Base-by-base conservation (phyloP, 2,113 vertebrate species). In the Geococcyx californianus region DNA sequence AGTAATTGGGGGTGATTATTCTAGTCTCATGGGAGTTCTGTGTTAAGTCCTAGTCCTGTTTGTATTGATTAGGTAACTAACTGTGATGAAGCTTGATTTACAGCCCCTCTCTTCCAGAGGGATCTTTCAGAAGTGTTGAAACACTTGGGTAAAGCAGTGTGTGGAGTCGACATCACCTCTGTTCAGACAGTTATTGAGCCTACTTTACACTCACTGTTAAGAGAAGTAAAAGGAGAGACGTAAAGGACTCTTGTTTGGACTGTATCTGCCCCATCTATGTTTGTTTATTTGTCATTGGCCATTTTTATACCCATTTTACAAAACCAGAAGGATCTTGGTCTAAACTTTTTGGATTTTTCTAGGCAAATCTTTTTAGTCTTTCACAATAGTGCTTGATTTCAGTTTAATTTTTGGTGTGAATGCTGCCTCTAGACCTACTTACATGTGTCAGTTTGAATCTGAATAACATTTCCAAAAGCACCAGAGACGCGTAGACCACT, bases 1-100 rank as follows among this genome's bases (percentile, higher is more conserved):
- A 95, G 66, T 89, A 95, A 94, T 85, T 87, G 78, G 34, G 55
- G 93, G 51, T 87, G 67, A 91, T 94, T 73, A 66, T 42, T 68
- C 64, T 4, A 2, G 24, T 84, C 77, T 87, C 63, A 45, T 4
- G 21, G 63, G 82, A 91, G 62, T 93, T 85, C 62, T 47, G 10
- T 1, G 3, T 52, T 49, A 74, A 82, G 66, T 79, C 51, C 20
- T 82, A 91, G 66, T 34, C 36, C 81, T 69, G 9, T 81, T 83
- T 66, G 44, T 94, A 87, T 94, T 89, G 87, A 89, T 91, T 68
- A 56, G 52, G 68, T 84, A 84, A 55, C 72, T 75, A 70, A 79
- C 66, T 90, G 77, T 56, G 87, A 56, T 64, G 78, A 75, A 92
- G 90, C 69, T 44, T 87, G 60, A 93, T 84, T 70, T 72, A 52